Percentiles rank a stretch among this genome's conserved stretches.
Evolutionary conservation across 2,113 vertebrate genomes (phyloP).

Genomic region (Trematomus loennbergii): DNA sequence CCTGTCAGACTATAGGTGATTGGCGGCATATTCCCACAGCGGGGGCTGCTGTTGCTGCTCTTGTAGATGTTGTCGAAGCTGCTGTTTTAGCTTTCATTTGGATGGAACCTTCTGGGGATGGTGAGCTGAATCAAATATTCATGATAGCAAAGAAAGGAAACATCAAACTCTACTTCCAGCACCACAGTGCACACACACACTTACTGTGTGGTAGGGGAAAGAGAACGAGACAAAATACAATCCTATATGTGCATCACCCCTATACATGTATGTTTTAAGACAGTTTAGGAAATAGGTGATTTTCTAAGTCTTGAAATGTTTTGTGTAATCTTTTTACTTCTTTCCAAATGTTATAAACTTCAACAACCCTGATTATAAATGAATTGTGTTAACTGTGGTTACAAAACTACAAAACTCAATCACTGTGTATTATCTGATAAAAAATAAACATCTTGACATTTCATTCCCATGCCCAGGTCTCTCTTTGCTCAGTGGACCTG

Average conservation of each 20-base stretch:
- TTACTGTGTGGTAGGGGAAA: constrained; percentile 1
- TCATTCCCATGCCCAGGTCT: constrained; percentile 16
- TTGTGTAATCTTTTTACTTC: background rate
- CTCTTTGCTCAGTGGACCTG: constrained; percentile 41
- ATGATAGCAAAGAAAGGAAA: constrained; percentile 73
- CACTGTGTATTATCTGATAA: constrained; percentile 21
- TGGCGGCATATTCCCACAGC: constrained; percentile 25
- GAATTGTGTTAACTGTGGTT: background rate
- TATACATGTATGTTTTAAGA: background rate
- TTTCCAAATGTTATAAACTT: background rate
- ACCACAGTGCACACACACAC: constrained; percentile 14
- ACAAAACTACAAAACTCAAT: constrained; percentile 18
- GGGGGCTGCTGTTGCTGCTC: constrained; percentile 26
- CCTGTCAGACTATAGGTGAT: constrained; percentile 36
- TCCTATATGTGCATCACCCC: background rate
- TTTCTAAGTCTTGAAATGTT: background rate
- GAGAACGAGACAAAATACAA: background rate
- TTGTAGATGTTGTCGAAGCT: constrained; percentile 51
- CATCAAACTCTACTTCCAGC: constrained; percentile 58
- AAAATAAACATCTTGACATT: constrained; percentile 11
- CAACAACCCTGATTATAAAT: background rate
- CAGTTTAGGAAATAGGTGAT: background rate
- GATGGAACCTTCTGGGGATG: constrained; percentile 63
- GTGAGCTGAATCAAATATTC: constrained; percentile 73
- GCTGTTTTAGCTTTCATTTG: constrained; percentile 70